A percentile compares a stretch with the other conserved stretches of the same genome.
Conservation (phyloP, 2,888 invertebrate genomes). For the Spatulosminthurus flaviceps region DNA sequence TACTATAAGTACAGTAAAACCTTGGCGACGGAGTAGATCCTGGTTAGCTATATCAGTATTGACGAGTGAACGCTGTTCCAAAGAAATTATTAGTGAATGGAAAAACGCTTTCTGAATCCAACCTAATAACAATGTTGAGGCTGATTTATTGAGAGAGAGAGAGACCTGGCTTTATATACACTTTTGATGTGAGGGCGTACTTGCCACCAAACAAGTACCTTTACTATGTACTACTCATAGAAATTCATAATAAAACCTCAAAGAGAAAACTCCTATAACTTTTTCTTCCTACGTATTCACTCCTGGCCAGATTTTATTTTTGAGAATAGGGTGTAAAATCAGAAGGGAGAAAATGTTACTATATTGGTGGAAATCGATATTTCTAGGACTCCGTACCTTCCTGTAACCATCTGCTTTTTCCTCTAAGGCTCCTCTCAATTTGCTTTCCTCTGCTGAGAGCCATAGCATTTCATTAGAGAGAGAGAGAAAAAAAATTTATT, state of each 20-base stretch:
- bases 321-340: constrained; percentile 38
- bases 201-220: not conserved
- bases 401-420: not conserved
- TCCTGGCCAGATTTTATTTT: constrained; percentile 37
- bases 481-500: too few species aligned
- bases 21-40: not conserved
- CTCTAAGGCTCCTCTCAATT: not conserved
- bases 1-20: not conserved
- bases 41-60: not conserved
- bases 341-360: constrained; percentile 32
- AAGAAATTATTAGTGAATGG: not conserved
- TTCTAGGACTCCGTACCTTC: constrained; percentile 1
- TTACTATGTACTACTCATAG: not conserved
- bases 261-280: not conserved
- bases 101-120: not conserved
- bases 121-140: constrained; percentile 39
- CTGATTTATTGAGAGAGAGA: constrained; percentile 25
- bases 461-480: not conserved
- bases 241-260: too few species aligned
- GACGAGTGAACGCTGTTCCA: not conserved
- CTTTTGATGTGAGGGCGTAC: not conserved
- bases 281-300: not conserved
- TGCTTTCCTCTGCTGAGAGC: not conserved
- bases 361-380: constrained; percentile 35
- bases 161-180: not conserved